A percentile compares a stretch with the other conserved stretches of the same genome.
Evolutionary conservation across 2,113 vertebrate species (phyloP).

Genomic region (Thunnus maccoyii): DNA sequence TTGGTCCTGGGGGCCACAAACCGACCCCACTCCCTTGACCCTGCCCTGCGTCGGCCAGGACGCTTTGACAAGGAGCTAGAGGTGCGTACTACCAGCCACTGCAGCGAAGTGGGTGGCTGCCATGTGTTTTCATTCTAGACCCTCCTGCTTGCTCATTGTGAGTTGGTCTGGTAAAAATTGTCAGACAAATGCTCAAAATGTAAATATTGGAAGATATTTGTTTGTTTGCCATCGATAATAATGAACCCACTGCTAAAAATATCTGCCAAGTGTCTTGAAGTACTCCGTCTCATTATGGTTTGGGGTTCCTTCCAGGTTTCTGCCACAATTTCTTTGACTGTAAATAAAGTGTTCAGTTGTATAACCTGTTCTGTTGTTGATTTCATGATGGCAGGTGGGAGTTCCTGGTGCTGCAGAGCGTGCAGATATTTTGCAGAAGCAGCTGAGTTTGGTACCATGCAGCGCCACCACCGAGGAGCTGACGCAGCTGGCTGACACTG

Average conservation of each 20-base stretch:
- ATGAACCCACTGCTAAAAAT: neutral
- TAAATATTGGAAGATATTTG: neutral
- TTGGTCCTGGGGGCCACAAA: conserved; percentile 96
- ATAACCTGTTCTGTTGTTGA: neutral
- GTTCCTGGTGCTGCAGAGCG: conserved; percentile 90
- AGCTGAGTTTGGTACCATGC: conserved; percentile 87
- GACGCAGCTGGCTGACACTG: conserved; percentile 85
- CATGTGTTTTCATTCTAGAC: too few relatives aligned
- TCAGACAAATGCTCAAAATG: neutral
- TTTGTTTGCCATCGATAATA: neutral
- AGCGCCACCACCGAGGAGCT: conserved; percentile 83
- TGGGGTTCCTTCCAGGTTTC: conserved; percentile 1
- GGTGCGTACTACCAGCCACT: conserved; percentile 58
- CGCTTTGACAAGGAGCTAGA: conserved; percentile 98
- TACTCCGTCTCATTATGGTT: neutral
- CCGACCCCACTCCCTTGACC: conserved; percentile 92
- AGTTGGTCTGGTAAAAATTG: neutral
- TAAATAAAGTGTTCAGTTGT: neutral
- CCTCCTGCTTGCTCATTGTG: neutral
- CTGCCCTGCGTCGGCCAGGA: conserved; percentile 92
- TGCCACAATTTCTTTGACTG: neutral
- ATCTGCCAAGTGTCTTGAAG: neutral
- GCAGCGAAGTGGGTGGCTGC: too few relatives aligned
- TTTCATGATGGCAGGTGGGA: conserved; percentile 80
- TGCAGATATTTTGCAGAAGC: conserved; percentile 91